A percentile compares a stretch with the other conserved stretches of the same genome.
Evolutionary conservation across 1,140 invertebrate genomes (phyloP).

Genomic region (Goniozus legneri): DNA sequence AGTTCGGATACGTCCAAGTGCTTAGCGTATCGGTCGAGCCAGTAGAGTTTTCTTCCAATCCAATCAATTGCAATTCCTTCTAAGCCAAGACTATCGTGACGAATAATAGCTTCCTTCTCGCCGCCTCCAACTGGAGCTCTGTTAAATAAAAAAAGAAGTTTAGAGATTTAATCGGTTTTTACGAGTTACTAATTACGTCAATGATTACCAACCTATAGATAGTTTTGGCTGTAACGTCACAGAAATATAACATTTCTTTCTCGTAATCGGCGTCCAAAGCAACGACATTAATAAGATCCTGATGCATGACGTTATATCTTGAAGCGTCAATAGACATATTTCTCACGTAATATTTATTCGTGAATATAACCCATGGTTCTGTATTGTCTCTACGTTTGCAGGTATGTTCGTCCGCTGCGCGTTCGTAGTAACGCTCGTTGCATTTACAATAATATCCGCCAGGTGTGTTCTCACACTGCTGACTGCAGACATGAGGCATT

Average conservation of each 20-base stretch:
- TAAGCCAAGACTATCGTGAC: constrained; percentile 89
- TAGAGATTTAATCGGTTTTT: not conserved
- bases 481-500: constrained; percentile 86
- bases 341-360: constrained; percentile 96
- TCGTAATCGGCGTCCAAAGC: constrained; percentile 89
- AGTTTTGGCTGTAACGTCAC: constrained; percentile 91
- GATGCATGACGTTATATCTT: constrained; percentile 83
- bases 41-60: constrained; percentile 94
- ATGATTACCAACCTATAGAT: constrained; percentile 64
- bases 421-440: constrained; percentile 87
- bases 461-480: constrained; percentile 92
- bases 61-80: constrained; percentile 98
- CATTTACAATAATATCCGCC: constrained; percentile 97
- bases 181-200: not conserved
- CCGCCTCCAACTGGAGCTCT: constrained; percentile 47
- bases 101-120: constrained; percentile 78
- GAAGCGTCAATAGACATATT: constrained; percentile 90
- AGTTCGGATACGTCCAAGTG: constrained; percentile 90
- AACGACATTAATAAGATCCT: constrained; percentile 95
- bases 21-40: constrained; percentile 94
- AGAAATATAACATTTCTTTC: constrained; percentile 86
- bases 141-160: not conserved
- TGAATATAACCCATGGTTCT: constrained; percentile 91
- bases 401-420: constrained; percentile 79
- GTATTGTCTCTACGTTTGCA: constrained; percentile 84